Evolutionary conservation across 2,888 invertebrate species (phyloP), one percentile per base, ranked within the genome.

Genomic region (Argyresthia goedartella): DNA sequence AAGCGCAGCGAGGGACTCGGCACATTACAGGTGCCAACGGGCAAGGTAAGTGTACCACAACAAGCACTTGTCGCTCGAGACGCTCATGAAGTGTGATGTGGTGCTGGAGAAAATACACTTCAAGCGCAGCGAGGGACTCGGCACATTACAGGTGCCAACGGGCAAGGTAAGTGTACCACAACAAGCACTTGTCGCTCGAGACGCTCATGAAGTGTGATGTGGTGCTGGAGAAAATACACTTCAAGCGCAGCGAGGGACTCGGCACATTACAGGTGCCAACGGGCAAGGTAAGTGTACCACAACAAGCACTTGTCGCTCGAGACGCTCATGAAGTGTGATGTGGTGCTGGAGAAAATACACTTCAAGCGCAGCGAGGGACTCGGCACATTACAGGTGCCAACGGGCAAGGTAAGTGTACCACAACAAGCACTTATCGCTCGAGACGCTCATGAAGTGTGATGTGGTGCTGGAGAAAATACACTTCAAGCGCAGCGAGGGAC

Each of bases 171-270:
- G 48, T 1, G n/a, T 3, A 44, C 77, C 96, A 97, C 0, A 91
- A 91, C 60, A 95, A 96, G 76, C 88, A 97, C 54, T 94, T 95
- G 87, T 94, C 97, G 0, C 82, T 98, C 67, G 95, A 96, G 65
- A 96, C 96, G 0, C 81, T 98, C 11, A 87, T 95, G 45, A 98
- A 97, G 73, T 98, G 98, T 73, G 98, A 98, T 76, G 93, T 94
- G 52, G 97, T 96, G 3, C 78, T 98, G 53, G 96, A 97, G 73
- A 96, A 95, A 70, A 81, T 95, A 65, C 94, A 94, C 72, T 91
- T 94, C 61, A 93, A 92, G 67, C 75, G 92, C 52, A 89, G 90
- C 14, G 90, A 90, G 63, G 91, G 91, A 16, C 89, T 89, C 53
- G 86, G 86, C 50, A 59, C 82, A 65, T 57, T 85, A 73, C 58